Evolutionary conservation across 1,140 invertebrate genomes (phyloP), one percentile per base, ranked within the genome.

Genomic region (Pomacea maculata): DNA sequence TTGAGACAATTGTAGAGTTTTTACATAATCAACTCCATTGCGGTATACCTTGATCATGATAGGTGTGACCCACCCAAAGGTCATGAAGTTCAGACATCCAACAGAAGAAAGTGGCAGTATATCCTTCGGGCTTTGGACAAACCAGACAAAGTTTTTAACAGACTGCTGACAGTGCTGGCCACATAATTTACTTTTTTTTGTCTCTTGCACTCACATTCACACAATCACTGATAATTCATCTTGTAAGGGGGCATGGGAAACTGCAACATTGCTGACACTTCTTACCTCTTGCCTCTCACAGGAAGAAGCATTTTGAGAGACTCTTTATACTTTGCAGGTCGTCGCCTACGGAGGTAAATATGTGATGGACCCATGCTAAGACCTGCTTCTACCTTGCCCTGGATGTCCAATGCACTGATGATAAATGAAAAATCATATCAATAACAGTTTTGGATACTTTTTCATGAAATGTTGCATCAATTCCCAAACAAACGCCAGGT

Each of bases 21-120:
- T 91, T 7, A 91, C 86, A 25, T 90, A 80, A 0, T 83, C 86
- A 14, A 93, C 83, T 29, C 80, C 93, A 90, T 85, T 91, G 88
- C 82, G 90, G 91, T 93, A 94, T 2, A 94, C 92, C 64, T 91
- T 91, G 89, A 91, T 92, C 89, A 95, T 92, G 68, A 93, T 92
- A 17, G 88, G 89, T 2, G 92, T 93, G 81, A 94, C 88, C 94
- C 94, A 95, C 17, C 92, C 92, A 81, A 93, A 93, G n/a, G 93
- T 93, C 14, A 93, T 88, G 77, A 93, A 93, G 15, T 93, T 93
- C 80, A 93, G 91, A 75, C 93, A 91, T 17, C 92, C 92, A n/a
- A 92, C 90, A 55, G 89, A 87, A 67, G 93, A 92, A 10, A 93
- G 87, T 0, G 92, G 91, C 78, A 93, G 90, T 45, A 85, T 89